Base-by-base conservation (phyloP, 2,888 invertebrate genomes). In the Agrotis ipsilon region DNA sequence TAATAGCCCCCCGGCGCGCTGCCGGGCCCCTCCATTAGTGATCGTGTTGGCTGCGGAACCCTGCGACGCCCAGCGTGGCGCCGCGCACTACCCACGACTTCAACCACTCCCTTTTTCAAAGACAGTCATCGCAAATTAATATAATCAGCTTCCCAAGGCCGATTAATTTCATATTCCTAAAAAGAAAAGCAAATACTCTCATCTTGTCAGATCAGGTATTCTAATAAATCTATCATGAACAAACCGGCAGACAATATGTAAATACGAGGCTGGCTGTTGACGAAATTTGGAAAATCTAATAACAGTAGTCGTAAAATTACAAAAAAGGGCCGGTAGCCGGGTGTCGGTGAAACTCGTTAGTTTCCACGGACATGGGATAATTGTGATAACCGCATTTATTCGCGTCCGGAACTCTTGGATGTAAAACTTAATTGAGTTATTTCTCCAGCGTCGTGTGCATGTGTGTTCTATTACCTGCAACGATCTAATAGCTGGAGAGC, bases 381-480 rank as follows among this genome's bases (percentile, higher is more conserved):
- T 94, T 95, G 94, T 92, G 91, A 93, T 92, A 94, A 94, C 92
- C 92, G 84, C 92, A 92, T 94, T 94, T 90, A 91, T 91, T 82
- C 90, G 86, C 86, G 90, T 91, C 90, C 91, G 88, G 85, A 88
- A 90, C 89, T 90, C 91, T 89, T 89, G 92, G 87, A 92, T 93
- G 91, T 93, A 91, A 92, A 94, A 92, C 88, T 88, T 93, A 94
- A 95, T 94, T 90, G 89, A 93, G 91, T 95, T 94, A 94, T 92
- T 88, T 88, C 88, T 86, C 86, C 85, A 80, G 84, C 85, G 84
- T 84, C 88, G 74, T 84, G 73, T 83, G 70, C 82, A 54, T 72
- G 54, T 76, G 75, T 76, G 70, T 72, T 46, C 46, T 19, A 59
- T 61, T 67, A 64, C 57, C 65, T 71, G 63, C 63, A 69, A 67